Evolutionary conservation across 2,797 vertebrate species (phyloP).

Genomic region (Otus scops): DNA sequence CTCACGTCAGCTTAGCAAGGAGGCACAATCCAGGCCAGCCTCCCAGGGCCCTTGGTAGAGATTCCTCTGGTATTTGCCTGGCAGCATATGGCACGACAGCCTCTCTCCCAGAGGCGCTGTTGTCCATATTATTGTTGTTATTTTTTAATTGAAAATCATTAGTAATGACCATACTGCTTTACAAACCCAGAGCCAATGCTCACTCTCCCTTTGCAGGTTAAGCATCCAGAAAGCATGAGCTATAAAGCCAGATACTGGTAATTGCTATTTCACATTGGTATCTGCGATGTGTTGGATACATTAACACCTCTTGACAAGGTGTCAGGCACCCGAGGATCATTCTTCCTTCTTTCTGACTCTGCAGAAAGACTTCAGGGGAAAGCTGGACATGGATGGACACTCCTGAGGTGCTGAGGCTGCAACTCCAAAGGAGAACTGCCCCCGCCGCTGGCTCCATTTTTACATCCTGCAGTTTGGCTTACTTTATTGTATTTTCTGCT

Average conservation of each 20-base stretch:
- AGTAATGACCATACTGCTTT: neutral
- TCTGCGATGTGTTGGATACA: neutral
- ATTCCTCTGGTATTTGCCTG: neutral
- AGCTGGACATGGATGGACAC: neutral
- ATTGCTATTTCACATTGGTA: neutral
- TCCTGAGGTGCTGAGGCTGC: fast-evolving
- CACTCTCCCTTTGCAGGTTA: neutral
- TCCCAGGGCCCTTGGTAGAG: neutral
- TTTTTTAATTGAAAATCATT: neutral
- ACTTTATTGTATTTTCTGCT: neutral
- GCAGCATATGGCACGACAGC: neutral
- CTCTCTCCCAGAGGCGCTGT: neutral
- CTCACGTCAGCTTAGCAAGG: neutral
- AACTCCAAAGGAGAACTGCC: neutral
- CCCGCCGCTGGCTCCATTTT: neutral
- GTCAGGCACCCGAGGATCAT: neutral
- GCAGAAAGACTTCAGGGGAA: neutral
- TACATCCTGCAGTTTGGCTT: neutral
- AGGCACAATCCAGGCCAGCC: neutral
- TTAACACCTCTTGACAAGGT: neutral
- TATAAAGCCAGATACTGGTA: neutral
- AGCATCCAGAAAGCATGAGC: neutral
- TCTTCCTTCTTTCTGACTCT: neutral
- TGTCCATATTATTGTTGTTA: neutral
- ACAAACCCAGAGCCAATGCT: neutral